Evolutionary conservation across 2,797 vertebrate genomes (phyloP).

Genomic region (Miichthys miiuy): DNA sequence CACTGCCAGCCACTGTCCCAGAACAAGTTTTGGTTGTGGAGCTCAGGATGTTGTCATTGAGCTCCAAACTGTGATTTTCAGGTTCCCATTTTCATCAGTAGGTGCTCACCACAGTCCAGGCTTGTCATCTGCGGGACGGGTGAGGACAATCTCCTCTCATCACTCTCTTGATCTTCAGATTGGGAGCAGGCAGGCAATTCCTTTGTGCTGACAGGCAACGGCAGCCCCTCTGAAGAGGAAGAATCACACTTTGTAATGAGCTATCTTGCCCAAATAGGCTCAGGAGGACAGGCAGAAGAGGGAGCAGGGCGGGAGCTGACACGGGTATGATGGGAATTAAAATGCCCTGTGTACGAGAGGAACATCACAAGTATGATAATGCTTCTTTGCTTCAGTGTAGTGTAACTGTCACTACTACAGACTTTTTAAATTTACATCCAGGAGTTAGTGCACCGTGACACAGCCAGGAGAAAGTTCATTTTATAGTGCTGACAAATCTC

Average conservation of each 20-base stretch:
- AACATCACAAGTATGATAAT: constrained; percentile 50
- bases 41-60: neutral
- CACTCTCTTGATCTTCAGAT: constrained; percentile 69
- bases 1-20: neutral
- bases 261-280: constrained; percentile 50
- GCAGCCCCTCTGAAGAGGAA: constrained; percentile 60
- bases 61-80: constrained; percentile 2
- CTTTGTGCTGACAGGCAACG: constrained; percentile 66
- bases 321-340: constrained; percentile 57
- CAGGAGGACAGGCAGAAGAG: constrained; percentile 26
- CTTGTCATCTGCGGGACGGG: constrained; percentile 28
- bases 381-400: neutral
- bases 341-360: constrained; percentile 21
- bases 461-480: constrained; percentile 13
- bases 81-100: constrained; percentile 17
- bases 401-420: constrained; percentile 10
- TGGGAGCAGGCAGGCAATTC: constrained; percentile 70
- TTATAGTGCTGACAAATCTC: constrained; percentile 18
- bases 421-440: constrained; percentile 10
- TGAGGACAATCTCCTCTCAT: constrained; percentile 47
- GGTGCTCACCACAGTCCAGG: constrained; percentile 2
- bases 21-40: neutral
- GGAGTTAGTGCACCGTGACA: neutral
- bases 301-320: constrained; percentile 39
- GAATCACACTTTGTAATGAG: constrained; percentile 77